Evolutionary conservation across 2,113 vertebrate species (phyloP).

Genomic region (Lates calcarifer): DNA sequence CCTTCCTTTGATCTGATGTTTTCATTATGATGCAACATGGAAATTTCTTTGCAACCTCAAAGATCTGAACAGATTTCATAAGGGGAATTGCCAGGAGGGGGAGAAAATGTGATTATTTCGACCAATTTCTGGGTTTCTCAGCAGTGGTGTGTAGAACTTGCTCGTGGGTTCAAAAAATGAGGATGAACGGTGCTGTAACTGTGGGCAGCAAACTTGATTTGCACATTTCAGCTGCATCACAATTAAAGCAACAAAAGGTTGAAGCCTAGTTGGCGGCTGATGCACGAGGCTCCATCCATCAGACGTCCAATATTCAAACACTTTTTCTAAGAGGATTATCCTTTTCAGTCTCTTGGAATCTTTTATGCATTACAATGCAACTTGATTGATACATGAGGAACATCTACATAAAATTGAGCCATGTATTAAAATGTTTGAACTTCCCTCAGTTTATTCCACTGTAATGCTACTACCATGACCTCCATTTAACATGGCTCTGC

Average conservation of each 20-base stretch:
- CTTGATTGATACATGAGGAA: conserved; percentile 46
- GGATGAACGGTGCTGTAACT: conserved; percentile 26
- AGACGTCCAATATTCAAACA: conserved; percentile 42
- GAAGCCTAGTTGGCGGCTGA: conserved; percentile 26
- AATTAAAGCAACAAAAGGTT: conserved; percentile 52
- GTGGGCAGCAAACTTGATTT: conserved; percentile 36
- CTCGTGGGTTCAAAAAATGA: conserved; percentile 42
- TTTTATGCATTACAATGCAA: conserved; percentile 20
- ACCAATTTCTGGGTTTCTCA: conserved; percentile 59
- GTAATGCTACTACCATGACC: conserved; percentile 34
- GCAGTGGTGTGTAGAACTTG: conserved; percentile 35
- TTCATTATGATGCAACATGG: conserved; percentile 78
- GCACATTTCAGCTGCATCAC: conserved; percentile 27
- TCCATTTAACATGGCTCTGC: conserved; percentile 38
- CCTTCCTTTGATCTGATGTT: conserved; percentile 74
- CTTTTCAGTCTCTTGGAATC: conserved; percentile 37
- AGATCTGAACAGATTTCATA: conserved; percentile 73
- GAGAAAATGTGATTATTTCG: conserved; percentile 69
- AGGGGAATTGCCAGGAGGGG: conserved; percentile 45
- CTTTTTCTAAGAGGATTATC: conserved; percentile 46
- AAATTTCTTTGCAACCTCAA: conserved; percentile 73
- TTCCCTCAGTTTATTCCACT: conserved; percentile 27
- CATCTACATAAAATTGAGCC: conserved; percentile 21
- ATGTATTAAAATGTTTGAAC: conserved; percentile 42
- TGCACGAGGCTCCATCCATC: conserved; percentile 28